phyloP scores from a whole-genome alignment of 2,797 vertebrate genomes.

The Phataginus tricuspis region DNA sequence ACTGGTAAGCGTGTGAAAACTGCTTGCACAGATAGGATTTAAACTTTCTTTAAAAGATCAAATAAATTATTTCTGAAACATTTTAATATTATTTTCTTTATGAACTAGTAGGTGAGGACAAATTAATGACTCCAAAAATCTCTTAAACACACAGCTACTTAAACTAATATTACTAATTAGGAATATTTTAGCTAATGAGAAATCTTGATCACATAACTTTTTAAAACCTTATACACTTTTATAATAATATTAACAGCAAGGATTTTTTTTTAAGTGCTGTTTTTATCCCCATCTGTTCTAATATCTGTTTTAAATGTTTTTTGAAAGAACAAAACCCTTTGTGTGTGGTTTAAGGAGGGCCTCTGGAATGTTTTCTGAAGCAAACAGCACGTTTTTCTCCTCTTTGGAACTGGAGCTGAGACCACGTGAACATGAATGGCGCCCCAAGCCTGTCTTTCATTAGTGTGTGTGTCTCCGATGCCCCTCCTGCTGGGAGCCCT shows the following conservation, averaged over 20 bases:
- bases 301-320: not conserved
- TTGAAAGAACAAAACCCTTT: not conserved
- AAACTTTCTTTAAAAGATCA: not conserved
- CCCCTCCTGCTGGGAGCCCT: slow-evolving; percentile 73
- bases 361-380: slow-evolving; percentile 25
- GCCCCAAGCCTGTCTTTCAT: slow-evolving; percentile 43
- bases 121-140: not conserved
- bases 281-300: not conserved
- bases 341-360: not conserved
- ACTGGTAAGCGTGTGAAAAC: not conserved
- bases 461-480: slow-evolving; percentile 17
- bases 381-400: not conserved
- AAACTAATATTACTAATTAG: not conserved
- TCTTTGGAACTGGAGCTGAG: not conserved
- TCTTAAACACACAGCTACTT: not conserved
- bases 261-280: not conserved
- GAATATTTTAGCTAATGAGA: slow-evolving; percentile 20
- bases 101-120: not conserved
- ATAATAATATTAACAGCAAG: not conserved
- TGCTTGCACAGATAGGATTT: not conserved
- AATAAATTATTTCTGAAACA: not conserved
- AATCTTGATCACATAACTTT: not conserved
- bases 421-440: slow-evolving; percentile 32
- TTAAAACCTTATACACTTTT: not conserved
- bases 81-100: not conserved